These are phyloP conservation scores for Agonopterix arenella DNA, from an alignment of 2,888 invertebrate genomes.

Conservation along the genomic window DNA sequence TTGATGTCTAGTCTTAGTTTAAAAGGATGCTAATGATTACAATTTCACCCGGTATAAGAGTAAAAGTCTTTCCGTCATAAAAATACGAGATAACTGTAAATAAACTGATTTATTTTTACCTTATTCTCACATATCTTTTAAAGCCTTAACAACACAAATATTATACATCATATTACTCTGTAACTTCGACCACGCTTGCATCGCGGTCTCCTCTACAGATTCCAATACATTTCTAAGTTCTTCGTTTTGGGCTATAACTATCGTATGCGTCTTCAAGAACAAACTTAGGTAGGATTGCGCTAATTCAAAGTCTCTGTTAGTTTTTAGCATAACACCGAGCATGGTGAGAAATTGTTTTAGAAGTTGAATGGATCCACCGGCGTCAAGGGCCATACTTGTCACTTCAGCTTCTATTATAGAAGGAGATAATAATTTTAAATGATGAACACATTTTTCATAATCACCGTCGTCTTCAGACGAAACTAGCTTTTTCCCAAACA, in stretches of 20 bases:
- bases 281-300: slow-evolving; percentile 92
- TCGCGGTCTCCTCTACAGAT: slow-evolving; percentile 76
- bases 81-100: not conserved
- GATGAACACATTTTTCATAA: slow-evolving; percentile 77
- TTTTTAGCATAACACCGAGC: slow-evolving; percentile 82
- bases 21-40: no score
- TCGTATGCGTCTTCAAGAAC: slow-evolving; percentile 89
- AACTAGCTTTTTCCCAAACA: slow-evolving; percentile 81
- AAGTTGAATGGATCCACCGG: slow-evolving; percentile 82
- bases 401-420: slow-evolving; percentile 93
- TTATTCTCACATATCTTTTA: slow-evolving; percentile 78
- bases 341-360: slow-evolving; percentile 88
- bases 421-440: slow-evolving; percentile 84
- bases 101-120: not conserved
- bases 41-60: no score
- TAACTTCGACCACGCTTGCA: slow-evolving; percentile 80
- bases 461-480: slow-evolving; percentile 63
- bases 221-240: slow-evolving; percentile 73
- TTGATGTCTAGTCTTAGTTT: no score
- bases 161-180: slow-evolving; percentile 84
- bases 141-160: slow-evolving; percentile 84
- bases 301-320: slow-evolving; percentile 91
- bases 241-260: slow-evolving; percentile 72
- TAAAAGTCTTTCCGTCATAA: not conserved
- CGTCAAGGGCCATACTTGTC: slow-evolving; percentile 84